Evolutionary conservation across 2,113 vertebrate species (phyloP).

Genomic region (Cyprinus carpio): DNA sequence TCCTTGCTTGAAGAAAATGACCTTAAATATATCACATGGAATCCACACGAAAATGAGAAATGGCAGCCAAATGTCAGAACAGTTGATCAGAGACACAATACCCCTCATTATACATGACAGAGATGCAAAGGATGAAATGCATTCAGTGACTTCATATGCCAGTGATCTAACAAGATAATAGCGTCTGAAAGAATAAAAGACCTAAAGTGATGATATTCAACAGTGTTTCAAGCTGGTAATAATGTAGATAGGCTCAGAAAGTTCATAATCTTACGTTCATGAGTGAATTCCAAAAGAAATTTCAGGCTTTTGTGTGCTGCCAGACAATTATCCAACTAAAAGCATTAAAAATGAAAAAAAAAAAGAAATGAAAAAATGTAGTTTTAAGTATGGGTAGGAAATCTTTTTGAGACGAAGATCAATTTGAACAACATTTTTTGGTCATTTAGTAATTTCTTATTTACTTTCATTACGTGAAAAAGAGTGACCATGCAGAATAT

Average conservation of each 20-base stretch:
- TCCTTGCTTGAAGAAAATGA: conserved; percentile 10
- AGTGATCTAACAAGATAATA: conserved; percentile 2
- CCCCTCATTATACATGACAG: conserved; percentile 19
- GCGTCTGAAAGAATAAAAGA: neutral
- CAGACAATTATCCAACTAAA: neutral
- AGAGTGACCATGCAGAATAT: no score
- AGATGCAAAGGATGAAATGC: neutral
- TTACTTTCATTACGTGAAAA: no score
- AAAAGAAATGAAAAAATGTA: neutral
- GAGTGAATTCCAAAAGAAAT: neutral
- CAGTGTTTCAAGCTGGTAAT: neutral
- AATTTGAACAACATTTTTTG: neutral
- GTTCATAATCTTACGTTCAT: neutral
- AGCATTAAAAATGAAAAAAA: neutral
- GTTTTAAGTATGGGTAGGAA: neutral
- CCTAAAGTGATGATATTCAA: neutral
- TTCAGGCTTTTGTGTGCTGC: neutral
- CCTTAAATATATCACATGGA: conserved; percentile 10
- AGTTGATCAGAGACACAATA: conserved; percentile 19
- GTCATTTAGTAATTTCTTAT: neutral
- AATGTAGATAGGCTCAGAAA: neutral
- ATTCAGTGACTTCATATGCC: neutral
- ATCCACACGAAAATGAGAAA: neutral
- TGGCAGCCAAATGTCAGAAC: conserved; percentile 9
- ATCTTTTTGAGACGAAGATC: neutral